Evolutionary conservation across 2,797 vertebrate genomes (phyloP).

Genomic region (Gymnoscopelus braueri): DNA sequence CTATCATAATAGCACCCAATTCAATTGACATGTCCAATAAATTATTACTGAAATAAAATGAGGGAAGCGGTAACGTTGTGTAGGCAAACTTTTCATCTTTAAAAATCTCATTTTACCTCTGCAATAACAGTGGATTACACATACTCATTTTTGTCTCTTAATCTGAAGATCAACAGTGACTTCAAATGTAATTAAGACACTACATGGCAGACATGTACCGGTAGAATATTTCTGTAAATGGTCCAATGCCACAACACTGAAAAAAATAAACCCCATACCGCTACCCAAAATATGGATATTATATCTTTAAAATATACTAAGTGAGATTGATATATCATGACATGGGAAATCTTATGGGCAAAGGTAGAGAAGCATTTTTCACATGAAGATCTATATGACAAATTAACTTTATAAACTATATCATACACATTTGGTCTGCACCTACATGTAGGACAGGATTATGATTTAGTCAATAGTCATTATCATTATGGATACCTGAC

Average conservation of each 20-base stretch:
- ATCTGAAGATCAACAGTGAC: conserved; percentile 14
- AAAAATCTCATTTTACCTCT: conserved; percentile 26
- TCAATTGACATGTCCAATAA: no score
- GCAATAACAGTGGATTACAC: conserved; percentile 61
- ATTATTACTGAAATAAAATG: no score
- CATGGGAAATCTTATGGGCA: background rate
- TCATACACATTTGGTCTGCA: no score
- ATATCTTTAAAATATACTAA: background rate
- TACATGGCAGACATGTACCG: conserved; percentile 16
- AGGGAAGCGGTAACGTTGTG: no score
- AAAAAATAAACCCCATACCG: conserved; percentile 28
- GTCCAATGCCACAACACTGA: conserved; percentile 47
- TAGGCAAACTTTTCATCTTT: background rate
- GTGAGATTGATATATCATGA: background rate
- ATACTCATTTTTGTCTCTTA: background rate
- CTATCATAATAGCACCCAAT: background rate
- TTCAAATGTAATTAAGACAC: conserved; percentile 1
- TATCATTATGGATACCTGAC: conserved; percentile 81
- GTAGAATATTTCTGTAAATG: conserved; percentile 26
- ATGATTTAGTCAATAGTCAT: background rate
- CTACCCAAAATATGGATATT: conserved; percentile 23
- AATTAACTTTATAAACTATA: background rate
- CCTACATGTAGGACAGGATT: no score
- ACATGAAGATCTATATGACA: conserved; percentile 24
- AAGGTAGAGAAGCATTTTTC: conserved; percentile 41